Evolutionary conservation across 2,113 vertebrate species (phyloP).

Genomic region (Mastomys natalensis): DNA sequence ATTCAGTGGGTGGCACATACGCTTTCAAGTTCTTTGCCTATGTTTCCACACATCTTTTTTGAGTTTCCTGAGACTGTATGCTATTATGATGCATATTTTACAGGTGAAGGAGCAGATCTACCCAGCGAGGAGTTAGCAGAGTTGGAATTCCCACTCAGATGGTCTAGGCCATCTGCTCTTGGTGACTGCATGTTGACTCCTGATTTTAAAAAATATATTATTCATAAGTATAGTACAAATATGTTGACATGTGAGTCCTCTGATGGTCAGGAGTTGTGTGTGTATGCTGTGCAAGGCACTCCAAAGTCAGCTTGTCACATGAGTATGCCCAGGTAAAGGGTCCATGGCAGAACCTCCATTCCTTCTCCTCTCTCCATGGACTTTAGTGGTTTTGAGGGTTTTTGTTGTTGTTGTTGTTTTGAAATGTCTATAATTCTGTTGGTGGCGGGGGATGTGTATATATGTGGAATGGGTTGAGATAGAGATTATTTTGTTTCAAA

Average conservation of each 20-base stretch:
- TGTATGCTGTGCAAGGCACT: not conserved
- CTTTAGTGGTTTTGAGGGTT: too few relatives aligned
- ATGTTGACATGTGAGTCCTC: not conserved
- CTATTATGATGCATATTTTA: not conserved
- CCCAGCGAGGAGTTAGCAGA: not conserved
- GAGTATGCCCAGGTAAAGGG: not conserved
- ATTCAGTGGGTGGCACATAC: not conserved
- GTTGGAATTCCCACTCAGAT: not conserved
- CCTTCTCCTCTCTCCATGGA: not conserved
- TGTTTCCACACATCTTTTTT: not conserved
- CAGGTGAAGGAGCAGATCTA: not conserved
- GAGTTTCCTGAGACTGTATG: not conserved
- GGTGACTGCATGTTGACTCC: accelerated
- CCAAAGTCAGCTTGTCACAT: not conserved
- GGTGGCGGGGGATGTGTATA: not conserved
- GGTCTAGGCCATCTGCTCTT: accelerated
- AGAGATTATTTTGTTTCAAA: not conserved
- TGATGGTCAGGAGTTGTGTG: not conserved
- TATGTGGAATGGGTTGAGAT: not conserved
- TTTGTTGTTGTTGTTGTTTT: not conserved
- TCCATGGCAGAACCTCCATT: not conserved
- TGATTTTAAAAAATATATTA: not conserved
- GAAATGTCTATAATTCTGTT: not conserved
- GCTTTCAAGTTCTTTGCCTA: not conserved
- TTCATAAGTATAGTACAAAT: not conserved